Conservation (phyloP, 2,797 vertebrate genomes). For the Peromyscus aztecus region DNA sequence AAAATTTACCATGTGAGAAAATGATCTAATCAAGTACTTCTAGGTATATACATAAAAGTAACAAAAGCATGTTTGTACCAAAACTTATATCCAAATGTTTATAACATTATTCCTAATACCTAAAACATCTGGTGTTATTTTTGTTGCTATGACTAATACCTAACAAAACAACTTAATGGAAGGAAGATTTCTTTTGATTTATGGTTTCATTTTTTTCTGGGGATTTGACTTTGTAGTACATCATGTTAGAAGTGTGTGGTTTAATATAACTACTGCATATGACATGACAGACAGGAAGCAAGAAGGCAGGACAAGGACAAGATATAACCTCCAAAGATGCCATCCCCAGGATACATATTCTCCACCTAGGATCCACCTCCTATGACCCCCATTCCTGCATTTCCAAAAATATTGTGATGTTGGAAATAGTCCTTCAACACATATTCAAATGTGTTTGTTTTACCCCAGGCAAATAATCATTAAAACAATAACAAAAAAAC, state of each 20-base stretch:
- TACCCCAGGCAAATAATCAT: neutral
- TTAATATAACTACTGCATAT: neutral
- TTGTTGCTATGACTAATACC: neutral
- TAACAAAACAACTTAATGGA: neutral
- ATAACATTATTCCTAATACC: neutral
- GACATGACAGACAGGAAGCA: neutral
- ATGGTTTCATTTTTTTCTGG: neutral
- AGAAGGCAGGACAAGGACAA: neutral
- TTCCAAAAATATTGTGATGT: neutral
- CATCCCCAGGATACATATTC: neutral
- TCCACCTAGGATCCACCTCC: neutral
- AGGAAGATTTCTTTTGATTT: neutral
- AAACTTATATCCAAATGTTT: neutral
- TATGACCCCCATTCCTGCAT: neutral
- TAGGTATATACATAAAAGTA: neutral
- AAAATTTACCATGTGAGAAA: constrained; percentile 10
- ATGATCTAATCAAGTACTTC: neutral
- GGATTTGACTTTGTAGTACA: neutral
- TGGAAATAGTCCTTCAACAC: neutral
- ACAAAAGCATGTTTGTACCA: neutral
- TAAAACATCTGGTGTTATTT: neutral
- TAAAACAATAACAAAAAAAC: neutral
- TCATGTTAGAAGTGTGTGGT: neutral
- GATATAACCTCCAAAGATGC: neutral
- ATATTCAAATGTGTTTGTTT: neutral